Conservation (phyloP, 2,113 vertebrate species). For the Ranitomeya imitator region DNA sequence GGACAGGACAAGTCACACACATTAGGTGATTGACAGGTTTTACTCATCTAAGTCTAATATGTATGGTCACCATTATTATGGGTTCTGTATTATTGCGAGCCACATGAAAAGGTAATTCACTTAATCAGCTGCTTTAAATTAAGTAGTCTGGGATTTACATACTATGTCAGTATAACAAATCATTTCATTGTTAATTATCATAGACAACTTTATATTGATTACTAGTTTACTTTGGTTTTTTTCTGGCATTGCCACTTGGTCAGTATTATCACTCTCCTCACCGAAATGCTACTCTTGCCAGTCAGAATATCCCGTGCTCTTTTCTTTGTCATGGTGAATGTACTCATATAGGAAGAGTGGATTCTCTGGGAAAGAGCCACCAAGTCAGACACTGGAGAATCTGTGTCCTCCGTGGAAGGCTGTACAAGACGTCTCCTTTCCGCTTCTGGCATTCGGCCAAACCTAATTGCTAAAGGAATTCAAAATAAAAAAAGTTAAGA, state of each 20-base stretch:
- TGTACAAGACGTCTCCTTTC: conserved; percentile 96
- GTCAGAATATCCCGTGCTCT: conserved; percentile 93
- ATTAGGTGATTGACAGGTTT: too few relatives aligned
- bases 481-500: neutral
- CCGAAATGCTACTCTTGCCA: conserved; percentile 89
- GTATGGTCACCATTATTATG: neutral
- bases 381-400: conserved; percentile 85
- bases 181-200: neutral
- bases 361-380: conserved; percentile 93
- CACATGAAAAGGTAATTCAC: neutral
- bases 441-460: conserved; percentile 95
- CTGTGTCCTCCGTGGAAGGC: conserved; percentile 80
- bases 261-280: conserved; percentile 66
- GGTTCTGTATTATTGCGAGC: neutral
- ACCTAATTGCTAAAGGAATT: conserved; percentile 84
- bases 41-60: too few relatives aligned
- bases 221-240: neutral
- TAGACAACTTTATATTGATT: neutral
- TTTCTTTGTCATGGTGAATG: conserved; percentile 98
- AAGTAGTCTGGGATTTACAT: neutral
- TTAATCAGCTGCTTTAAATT: neutral
- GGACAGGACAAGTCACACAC: too few relatives aligned
- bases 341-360: conserved; percentile 92
- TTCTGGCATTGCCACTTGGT: neutral
- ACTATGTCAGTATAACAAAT: neutral